Evolutionary conservation across 2,888 invertebrate genomes (phyloP), one percentile per base, ranked within the genome.

Genomic region (Drosophila basisetae): DNA sequence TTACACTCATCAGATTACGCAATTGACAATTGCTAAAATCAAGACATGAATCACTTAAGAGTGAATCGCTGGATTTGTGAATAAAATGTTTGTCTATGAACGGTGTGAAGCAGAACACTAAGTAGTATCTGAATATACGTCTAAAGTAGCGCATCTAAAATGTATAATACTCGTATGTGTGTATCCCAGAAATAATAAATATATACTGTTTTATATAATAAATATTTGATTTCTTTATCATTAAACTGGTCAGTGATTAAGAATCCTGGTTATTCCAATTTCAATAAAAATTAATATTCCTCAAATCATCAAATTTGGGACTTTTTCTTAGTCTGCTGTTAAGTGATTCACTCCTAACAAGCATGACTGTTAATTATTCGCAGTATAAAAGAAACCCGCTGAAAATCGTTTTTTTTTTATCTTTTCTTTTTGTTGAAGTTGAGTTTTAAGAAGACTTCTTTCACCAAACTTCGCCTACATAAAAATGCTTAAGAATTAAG

Each of bases 401-500:
- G 47, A 9, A 47, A 25, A 25, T 6, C 0, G 0, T 16, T 2
- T 16, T n/a, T 22, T 33, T 28, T 11, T 33, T 55, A 50, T 69
- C 18, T 11, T 37, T 33, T 18, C 11, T 55, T 47, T 39, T 43
- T 61, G 54, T 28, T 43, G 2, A 43, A 18, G 9, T 31, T 58
- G 33, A 22, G n/a, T 53, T 68, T 56, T 28, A 28, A 22, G 35
- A 50, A 30, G 43, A 37, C 7, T 33, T 74, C 56, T 73, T 73
- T 73, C 54, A 28, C 35, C 37, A 33, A 49, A 39, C 25, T 25
- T 25, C 39, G 39, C 37, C 61, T 16, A 50, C 30, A 39, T 31
- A 65, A 49, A 43, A 22, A 68, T 60, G 75, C 68, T 60, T 76
- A 49, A 67, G 68, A 79, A 84, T 82, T 78, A 68, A 68, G 68